A percentile compares a stretch with the other conserved stretches of the same genome.
phyloP scores from a whole-genome alignment of 2,797 vertebrate genomes.

The Antrozous pallidus region DNA sequence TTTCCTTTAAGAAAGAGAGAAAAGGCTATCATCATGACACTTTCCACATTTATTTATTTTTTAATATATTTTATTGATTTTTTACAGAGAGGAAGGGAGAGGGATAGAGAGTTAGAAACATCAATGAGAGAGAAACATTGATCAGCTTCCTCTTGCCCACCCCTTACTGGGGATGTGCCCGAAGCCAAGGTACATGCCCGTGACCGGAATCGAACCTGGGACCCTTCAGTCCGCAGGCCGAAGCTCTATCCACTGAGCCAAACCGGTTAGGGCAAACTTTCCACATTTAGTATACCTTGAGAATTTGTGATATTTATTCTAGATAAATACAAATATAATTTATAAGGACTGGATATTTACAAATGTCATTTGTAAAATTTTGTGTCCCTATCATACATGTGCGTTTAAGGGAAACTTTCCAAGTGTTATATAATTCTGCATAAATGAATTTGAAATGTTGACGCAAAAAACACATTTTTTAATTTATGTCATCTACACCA shows the following conservation, averaged over 20 bases:
- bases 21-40: neutral
- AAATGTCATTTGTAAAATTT: slow-evolving; percentile 5
- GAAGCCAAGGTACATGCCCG: no score
- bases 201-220: no score
- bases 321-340: neutral
- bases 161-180: no score
- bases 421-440: slow-evolving; percentile 47
- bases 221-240: no score
- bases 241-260: no score
- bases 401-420: neutral
- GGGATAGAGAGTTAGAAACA: no score
- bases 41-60: no score
- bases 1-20: neutral
- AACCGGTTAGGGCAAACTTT: no score
- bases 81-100: no score
- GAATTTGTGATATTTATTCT: neutral
- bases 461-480: neutral
- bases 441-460: slow-evolving; percentile 5
- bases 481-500: neutral
- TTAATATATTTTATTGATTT: no score
- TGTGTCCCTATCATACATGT: neutral
- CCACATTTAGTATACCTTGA: neutral
- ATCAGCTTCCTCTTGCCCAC: no score
- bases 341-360: neutral
- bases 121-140: no score